phyloP scores from a whole-genome alignment of 2,888 invertebrate genomes.

The Tachina lurida region DNA sequence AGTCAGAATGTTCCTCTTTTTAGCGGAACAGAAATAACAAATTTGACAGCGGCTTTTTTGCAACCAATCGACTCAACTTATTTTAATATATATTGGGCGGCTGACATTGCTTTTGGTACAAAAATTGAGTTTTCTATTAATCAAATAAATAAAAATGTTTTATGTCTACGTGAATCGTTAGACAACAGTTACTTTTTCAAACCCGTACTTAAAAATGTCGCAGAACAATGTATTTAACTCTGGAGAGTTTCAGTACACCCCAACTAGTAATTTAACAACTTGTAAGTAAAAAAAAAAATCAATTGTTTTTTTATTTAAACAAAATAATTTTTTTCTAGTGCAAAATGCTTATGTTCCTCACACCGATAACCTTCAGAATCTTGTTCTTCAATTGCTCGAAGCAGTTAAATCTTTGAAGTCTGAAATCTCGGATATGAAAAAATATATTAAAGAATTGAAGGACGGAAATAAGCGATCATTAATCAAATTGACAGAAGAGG shows the following conservation, averaged over 20 bases:
- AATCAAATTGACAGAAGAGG: too few relatives aligned
- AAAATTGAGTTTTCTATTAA: slow-evolving; percentile 62
- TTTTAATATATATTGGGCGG: slow-evolving; percentile 26
- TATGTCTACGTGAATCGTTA: slow-evolving; percentile 43
- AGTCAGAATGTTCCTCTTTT: too few relatives aligned
- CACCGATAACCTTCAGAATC: too few relatives aligned
- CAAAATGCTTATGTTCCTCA: too few relatives aligned
- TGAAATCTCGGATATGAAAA: too few relatives aligned
- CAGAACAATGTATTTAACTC: slow-evolving; percentile 40
- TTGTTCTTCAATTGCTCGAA: too few relatives aligned
- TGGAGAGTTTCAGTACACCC: slow-evolving; percentile 42
- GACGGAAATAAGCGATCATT: too few relatives aligned
- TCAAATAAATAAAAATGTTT: slow-evolving; percentile 53
- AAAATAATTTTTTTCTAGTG: too few relatives aligned
- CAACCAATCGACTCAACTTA: slow-evolving; percentile 51
- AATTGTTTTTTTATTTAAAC: background rate
- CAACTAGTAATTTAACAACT: slow-evolving; percentile 49
- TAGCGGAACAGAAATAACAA: too few relatives aligned
- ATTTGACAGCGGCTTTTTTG: too few relatives aligned
- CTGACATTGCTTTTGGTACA: slow-evolving; percentile 56
- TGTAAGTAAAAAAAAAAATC: slow-evolving; percentile 46
- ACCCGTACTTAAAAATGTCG: slow-evolving; percentile 43
- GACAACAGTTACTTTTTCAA: slow-evolving; percentile 42
- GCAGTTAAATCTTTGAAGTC: too few relatives aligned
- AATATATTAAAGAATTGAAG: too few relatives aligned